phyloP scores from a whole-genome alignment of 1,140 invertebrate species.

The Diachasma alloeum region DNA sequence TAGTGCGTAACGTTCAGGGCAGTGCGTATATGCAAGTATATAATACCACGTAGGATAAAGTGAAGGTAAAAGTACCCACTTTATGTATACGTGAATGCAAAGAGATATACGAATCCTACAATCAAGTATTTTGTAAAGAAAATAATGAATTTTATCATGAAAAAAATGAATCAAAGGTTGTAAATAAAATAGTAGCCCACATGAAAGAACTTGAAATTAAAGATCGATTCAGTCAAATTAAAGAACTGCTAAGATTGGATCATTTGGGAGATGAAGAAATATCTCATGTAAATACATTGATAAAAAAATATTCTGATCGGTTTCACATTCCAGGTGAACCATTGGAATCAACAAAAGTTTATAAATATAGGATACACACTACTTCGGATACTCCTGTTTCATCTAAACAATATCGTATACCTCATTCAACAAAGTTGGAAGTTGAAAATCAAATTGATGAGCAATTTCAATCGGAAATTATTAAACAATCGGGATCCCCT shows the following conservation, averaged over 20 bases:
- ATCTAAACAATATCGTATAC: slow-evolving; percentile 39
- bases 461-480: too few species aligned
- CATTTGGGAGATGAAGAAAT: slow-evolving; percentile 29
- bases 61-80: background rate
- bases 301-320: slow-evolving; percentile 8
- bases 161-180: background rate
- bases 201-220: background rate
- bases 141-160: background rate
- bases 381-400: background rate
- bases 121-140: background rate
- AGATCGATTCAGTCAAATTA: background rate
- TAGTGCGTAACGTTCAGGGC: too few species aligned
- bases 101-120: background rate
- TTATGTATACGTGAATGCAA: background rate
- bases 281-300: slow-evolving; percentile 11
- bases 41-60: too few species aligned
- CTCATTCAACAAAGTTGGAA: slow-evolving; percentile 36
- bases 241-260: slow-evolving; percentile 16
- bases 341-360: background rate
- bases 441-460: slow-evolving; percentile 41
- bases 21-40: too few species aligned
- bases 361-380: background rate
- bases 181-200: background rate
- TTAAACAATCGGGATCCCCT: too few species aligned
- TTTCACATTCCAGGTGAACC: slow-evolving; percentile 15